These are phyloP conservation scores for Drosophila sordidula DNA, from an alignment of 2,888 invertebrate genomes.

Conservation along the genomic window DNA sequence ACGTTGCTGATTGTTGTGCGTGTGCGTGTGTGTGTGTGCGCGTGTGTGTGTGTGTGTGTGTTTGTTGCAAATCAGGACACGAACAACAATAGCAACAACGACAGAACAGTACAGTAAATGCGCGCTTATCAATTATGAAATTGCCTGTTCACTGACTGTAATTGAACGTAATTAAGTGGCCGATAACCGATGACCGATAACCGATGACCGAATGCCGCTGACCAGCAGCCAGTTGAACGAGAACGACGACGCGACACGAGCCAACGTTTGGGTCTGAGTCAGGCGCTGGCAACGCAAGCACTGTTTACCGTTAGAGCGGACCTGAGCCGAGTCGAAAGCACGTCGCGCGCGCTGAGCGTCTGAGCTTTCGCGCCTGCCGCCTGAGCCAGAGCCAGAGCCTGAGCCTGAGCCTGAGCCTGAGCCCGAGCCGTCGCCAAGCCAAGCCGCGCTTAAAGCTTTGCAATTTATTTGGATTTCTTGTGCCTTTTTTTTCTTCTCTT, in stretches of 20 bases:
- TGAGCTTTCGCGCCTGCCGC: conserved; percentile 34
- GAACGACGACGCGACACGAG: conserved; percentile 29
- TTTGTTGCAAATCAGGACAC: conserved; percentile 10
- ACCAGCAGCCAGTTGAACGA: conserved; percentile 8
- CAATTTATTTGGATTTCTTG: neutral
- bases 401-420: conserved; percentile 21
- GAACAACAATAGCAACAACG: conserved; percentile 12
- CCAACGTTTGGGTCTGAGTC: conserved; percentile 53
- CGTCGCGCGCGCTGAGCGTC: conserved; percentile 32
- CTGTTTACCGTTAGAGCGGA: conserved; percentile 42
- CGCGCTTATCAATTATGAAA: conserved; percentile 42
- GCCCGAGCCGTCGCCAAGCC: conserved; percentile 20
- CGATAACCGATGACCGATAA: conserved; percentile 47
- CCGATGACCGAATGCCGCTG: conserved; percentile 21
- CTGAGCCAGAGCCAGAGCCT: too few relatives aligned
- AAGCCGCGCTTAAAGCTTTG: conserved; percentile 40
- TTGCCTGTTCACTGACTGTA: conserved; percentile 39
- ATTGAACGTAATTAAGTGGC: conserved; percentile 39
- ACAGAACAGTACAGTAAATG: conserved; percentile 5
- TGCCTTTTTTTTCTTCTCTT: neutral
- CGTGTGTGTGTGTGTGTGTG: conserved; percentile 4
- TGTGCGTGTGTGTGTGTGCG: conserved; percentile 8
- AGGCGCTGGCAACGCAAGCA: conserved; percentile 41
- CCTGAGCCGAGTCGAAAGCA: conserved; percentile 3
- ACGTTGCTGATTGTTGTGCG: conserved; percentile 2